These are phyloP conservation scores for Tortricodes alternella DNA, from an alignment of 2,888 invertebrate species.

Conservation along the genomic window DNA sequence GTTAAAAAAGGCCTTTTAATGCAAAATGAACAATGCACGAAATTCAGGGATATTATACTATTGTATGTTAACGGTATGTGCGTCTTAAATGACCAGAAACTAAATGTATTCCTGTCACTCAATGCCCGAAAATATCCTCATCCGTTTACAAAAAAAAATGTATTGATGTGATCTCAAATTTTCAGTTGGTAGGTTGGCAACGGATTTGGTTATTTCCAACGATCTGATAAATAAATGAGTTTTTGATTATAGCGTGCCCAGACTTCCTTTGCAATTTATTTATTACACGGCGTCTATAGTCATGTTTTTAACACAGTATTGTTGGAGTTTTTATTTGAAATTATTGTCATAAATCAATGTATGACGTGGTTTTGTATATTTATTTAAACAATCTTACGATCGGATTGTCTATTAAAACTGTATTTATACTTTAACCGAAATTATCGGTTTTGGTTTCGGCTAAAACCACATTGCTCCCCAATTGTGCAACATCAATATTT, in stretches of 20 bases:
- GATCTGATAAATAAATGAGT: conserved; percentile 57
- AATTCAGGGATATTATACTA: too few species aligned
- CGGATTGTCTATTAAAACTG: neutral
- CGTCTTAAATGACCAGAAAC: too few species aligned
- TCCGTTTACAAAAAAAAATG: neutral
- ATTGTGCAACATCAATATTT: neutral
- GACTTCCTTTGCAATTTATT: conserved; percentile 41
- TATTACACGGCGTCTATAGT: conserved; percentile 31
- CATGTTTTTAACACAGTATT: conserved; percentile 17
- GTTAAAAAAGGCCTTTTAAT: too few species aligned
- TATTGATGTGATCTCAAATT: conserved; percentile 49
- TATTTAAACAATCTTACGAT: neutral
- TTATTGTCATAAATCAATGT: neutral
- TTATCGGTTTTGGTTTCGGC: neutral
- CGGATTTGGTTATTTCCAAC: conserved; percentile 48
- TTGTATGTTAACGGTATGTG: too few species aligned
- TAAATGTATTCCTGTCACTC: too few species aligned
- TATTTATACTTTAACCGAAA: neutral
- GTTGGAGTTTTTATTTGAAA: neutral
- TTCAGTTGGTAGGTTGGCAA: conserved; percentile 55
- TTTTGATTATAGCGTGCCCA: conserved; percentile 36
- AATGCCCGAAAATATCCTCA: too few species aligned
- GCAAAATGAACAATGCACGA: too few species aligned
- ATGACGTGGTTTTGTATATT: neutral
- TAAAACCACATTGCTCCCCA: neutral